Evolutionary conservation across 2,113 vertebrate genomes (phyloP).

Genomic region (Petaurus breviceps): DNA sequence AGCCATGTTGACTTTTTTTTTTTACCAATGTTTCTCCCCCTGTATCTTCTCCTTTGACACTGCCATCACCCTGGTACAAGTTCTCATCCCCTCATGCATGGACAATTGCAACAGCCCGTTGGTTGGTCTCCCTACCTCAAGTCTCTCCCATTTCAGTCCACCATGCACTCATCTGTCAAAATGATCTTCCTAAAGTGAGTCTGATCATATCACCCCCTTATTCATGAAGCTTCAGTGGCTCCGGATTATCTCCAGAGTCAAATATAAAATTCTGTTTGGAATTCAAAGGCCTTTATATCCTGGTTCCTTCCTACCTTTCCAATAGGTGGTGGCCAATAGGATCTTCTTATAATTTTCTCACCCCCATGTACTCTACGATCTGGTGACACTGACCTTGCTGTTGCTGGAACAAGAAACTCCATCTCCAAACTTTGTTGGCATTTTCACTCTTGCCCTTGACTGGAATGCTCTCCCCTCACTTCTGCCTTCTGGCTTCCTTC

Average conservation of each 20-base stretch:
- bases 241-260: no score
- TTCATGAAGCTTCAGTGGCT: no score
- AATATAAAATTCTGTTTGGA: no score
- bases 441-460: background rate
- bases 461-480: background rate
- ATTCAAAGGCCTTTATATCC: no score
- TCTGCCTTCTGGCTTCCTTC: background rate
- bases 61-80: background rate
- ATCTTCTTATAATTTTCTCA: background rate
- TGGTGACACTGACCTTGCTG: background rate
- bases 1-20: no score
- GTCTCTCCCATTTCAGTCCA: background rate
- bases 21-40: background rate
- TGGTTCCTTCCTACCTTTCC: background rate
- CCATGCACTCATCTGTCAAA: background rate
- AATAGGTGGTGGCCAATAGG: background rate
- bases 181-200: background rate
- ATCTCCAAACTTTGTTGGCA: background rate
- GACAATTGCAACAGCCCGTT: background rate
- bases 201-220: no score
- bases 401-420: background rate
- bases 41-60: background rate
- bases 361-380: background rate
- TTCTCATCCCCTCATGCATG: background rate
- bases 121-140: background rate